Conservation (phyloP, 2,797 vertebrate species). For the Sebastiscus tertius region DNA sequence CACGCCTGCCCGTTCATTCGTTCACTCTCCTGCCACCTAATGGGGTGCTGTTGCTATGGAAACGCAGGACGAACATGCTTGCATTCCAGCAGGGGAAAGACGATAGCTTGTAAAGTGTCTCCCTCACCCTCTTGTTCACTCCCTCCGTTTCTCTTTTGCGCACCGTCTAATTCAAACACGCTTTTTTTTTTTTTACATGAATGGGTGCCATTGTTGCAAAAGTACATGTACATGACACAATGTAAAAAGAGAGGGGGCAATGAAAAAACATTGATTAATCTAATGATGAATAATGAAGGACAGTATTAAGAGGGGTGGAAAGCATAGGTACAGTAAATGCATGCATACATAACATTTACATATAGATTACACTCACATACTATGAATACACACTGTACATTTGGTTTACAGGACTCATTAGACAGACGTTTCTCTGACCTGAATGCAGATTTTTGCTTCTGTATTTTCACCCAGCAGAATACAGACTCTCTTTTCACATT, state of each 20-base stretch:
- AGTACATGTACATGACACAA: not conserved
- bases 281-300: constrained; percentile 30
- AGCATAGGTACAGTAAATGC: not conserved
- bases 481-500: not conserved
- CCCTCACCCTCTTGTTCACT: constrained; percentile 15
- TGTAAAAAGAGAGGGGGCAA: not conserved
- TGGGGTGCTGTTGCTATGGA: constrained; percentile 79
- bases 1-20: constrained; percentile 51
- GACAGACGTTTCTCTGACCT: not conserved
- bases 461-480: not conserved
- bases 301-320: not conserved
- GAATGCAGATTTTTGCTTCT: not conserved
- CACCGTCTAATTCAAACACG: constrained; percentile 11
- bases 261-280: not conserved
- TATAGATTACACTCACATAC: not conserved
- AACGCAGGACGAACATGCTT: constrained; percentile 57
- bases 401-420: not conserved
- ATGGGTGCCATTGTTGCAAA: not conserved
- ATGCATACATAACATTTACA: constrained; percentile 19
- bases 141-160: not conserved
- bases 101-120: constrained; percentile 48
- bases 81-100: constrained; percentile 50
- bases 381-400: not conserved
- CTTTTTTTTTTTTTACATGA: not conserved
- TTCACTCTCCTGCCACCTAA: constrained; percentile 67